Base-by-base conservation (phyloP, 1,140 invertebrate species). In the Gryon sp. region DNA sequence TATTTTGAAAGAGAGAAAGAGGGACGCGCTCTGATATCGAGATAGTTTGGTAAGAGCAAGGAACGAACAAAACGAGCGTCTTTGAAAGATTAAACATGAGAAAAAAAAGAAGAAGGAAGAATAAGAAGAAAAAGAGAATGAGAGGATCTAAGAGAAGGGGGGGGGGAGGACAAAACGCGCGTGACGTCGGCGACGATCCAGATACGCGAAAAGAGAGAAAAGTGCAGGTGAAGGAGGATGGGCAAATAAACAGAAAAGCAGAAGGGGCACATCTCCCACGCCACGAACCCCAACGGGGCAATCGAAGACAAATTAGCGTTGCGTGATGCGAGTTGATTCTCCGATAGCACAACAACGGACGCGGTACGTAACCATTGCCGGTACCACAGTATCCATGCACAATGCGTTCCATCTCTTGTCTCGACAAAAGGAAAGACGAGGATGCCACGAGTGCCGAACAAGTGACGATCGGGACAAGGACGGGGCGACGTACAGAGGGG, bases 281-380 rank as follows among this genome's bases (percentile, higher is more conserved):
- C 79, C 81, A 83, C 52, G 79, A 82, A 65, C 60, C 68, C 72
- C 80, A 76, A 79, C 82, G 80, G 79, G 66, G 81, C 82, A 83
- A 88, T 88, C 86, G 86, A 88, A 87, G 85, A 87, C 83, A 85
- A 89, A 89, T 88, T 87, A 87, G 85, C 80, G 83, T 88, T 88
- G 87, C 87, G 86, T 88, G 87, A 88, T 87, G 86, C 84, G 86
- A 86, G 84, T 86, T 87, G 86, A 87, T 87, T 85, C 82, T 82
- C 79, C 77, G 85, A 88, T 87, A 86, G 85, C 82, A 83, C 81
- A 87, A 87, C 86, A 83, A 82, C 85, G 79, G 83, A 81, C 79
- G 85, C 81, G 82, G 76, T 84, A 81, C 76, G 76, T 79, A 80
- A 76, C 52, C 74, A 76, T 74, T 18, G 68, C 62, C 63, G 76